Percentiles rank a stretch among this genome's conserved stretches.
Evolutionary conservation across 2,888 invertebrate species (phyloP).

Genomic region (Cyaniris semiargus): DNA sequence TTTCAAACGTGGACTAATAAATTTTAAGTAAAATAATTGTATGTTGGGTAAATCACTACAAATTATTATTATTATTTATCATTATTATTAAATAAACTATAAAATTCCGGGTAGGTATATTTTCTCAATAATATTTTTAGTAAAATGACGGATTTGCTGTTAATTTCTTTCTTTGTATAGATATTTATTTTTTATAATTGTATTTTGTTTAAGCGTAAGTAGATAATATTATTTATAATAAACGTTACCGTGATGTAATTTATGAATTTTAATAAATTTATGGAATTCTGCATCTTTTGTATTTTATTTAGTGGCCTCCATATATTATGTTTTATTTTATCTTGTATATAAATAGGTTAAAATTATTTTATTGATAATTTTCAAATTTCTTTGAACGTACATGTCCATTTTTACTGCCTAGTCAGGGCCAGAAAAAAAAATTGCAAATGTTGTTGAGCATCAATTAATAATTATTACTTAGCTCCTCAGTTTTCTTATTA

Average conservation of each 20-base stretch:
- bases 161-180: conserved; percentile 6
- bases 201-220: conserved; percentile 38
- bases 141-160: not conserved
- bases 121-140: conserved; percentile 19
- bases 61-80: not conserved
- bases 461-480: too few relatives aligned
- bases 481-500: too few relatives aligned
- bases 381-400: too few relatives aligned
- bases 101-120: conserved; percentile 11
- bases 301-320: conserved; percentile 35
- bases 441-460: too few relatives aligned
- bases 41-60: conserved; percentile 9
- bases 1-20: conserved; percentile 1
- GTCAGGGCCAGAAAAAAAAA: too few relatives aligned
- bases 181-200: conserved; percentile 43
- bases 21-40: conserved; percentile 1
- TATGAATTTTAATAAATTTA: conserved; percentile 69
- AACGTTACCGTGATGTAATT: conserved; percentile 61
- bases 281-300: conserved; percentile 47
- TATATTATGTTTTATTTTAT: too few relatives aligned
- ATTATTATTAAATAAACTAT: not conserved
- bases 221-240: conserved; percentile 44
- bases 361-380: too few relatives aligned
- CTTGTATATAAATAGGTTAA: too few relatives aligned
- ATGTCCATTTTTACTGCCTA: too few relatives aligned